Evolutionary conservation across 2,888 invertebrate genomes (phyloP), one percentile per base, ranked within the genome.

Genomic region (Synergus itoensis): DNA sequence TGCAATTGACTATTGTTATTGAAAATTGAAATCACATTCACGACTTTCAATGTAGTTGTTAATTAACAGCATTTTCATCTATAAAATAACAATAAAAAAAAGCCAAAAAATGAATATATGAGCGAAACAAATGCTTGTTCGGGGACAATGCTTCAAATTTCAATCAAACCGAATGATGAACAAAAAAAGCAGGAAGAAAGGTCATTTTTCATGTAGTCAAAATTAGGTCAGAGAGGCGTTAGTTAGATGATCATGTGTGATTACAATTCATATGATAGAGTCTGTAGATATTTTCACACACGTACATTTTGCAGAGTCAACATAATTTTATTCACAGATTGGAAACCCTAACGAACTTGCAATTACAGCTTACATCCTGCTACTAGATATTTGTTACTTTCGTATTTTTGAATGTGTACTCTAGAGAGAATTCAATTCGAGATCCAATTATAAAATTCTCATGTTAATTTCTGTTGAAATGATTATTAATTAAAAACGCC

Each of bases 141-240:
- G 16, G 28, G 9, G 9, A 53, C 53, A 53, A 60, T 60, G 21
- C 63, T 78, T 57, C 63, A 67, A 65, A 77, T 80, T 81, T 77
- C 81, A 81, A 82, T 81, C 77, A 79, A 81, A 77, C 62, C 67
- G 78, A 80, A 28, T 28, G 28, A 76, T 77, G 77, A 36, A 62
- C 16, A 40, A 78, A 48, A 63, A 48, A 45, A 16, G 11, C 14
- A 48, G 14, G 21, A 60, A 53, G n/a, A 57, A 76, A 60, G 53
- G 1, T 48, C 45, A 45, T 69, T 69, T 69, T 12, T 11, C 45
- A 28, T 12, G 28, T 8, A 28, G 45, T 21, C 0, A 36, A 69
- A 69, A 69, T 69, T 69, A 28, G 48, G 45, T 69, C 69, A 28
- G 28, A 48, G 45, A 21, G 45, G 9, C 69, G 28, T 28, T 28